phyloP scores from a whole-genome alignment of 2,888 invertebrate genomes.

The Acleris laterana region DNA sequence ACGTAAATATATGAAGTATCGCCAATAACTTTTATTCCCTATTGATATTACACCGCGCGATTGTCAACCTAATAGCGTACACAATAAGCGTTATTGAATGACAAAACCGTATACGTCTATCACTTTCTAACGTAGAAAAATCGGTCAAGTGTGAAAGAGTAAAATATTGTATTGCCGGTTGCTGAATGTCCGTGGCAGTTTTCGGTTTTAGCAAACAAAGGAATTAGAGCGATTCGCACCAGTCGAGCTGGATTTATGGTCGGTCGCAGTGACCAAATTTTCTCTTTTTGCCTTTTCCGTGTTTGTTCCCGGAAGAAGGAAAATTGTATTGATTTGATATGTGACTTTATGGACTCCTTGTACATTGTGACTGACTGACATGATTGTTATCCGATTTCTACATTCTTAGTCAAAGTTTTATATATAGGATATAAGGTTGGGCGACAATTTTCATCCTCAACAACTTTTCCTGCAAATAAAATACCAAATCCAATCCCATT shows the following conservation, averaged over 20 bases:
- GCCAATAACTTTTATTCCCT: slow-evolving; percentile 30
- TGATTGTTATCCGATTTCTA: slow-evolving; percentile 16
- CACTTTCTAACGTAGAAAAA: slow-evolving; percentile 65
- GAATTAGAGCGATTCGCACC: slow-evolving; percentile 74
- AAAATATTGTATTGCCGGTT: slow-evolving; percentile 68
- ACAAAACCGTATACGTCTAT: slow-evolving; percentile 58
- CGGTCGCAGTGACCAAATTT: slow-evolving; percentile 71
- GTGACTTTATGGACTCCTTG: slow-evolving; percentile 27
- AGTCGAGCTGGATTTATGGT: slow-evolving; percentile 71
- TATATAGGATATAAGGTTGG: neutral
- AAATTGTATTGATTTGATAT: slow-evolving; percentile 54
- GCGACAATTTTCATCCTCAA: neutral
- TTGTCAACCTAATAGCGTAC: slow-evolving; percentile 23
- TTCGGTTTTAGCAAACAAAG: slow-evolving; percentile 80
- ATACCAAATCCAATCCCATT: slow-evolving; percentile 25
- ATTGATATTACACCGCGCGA: slow-evolving; percentile 20
- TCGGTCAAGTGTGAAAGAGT: slow-evolving; percentile 74
- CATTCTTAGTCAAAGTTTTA: neutral
- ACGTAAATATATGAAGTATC: slow-evolving; percentile 37
- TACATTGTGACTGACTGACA: slow-evolving; percentile 20
- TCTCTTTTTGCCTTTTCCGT: slow-evolving; percentile 57
- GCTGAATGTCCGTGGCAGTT: slow-evolving; percentile 68
- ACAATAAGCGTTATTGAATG: slow-evolving; percentile 22
- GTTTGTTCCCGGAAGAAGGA: slow-evolving; percentile 55
- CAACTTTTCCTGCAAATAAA: slow-evolving; percentile 8